Base-by-base conservation (phyloP, 1,140 invertebrate genomes). In the Trichogramma pretiosum region DNA sequence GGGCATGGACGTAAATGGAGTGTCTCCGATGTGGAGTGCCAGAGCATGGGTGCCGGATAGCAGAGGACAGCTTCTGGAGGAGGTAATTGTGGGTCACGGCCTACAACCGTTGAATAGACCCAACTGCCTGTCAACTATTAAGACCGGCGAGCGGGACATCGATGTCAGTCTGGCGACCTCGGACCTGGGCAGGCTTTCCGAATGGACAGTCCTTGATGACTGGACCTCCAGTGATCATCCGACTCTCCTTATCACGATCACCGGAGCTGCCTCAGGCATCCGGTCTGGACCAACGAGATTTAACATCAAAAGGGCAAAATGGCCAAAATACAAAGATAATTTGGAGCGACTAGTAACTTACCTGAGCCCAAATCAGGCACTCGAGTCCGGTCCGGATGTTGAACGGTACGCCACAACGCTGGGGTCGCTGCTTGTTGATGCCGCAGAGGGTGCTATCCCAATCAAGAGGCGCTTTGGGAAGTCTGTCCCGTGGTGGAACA, bases 1-100 rank as follows among this genome's bases (percentile, higher is more conserved):
- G 7, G 40, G 24, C 7, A n/a, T n/a, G n/a, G 40, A 42, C 14
- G 40, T 42, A 5, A 42, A 42, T 42, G 40, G 24, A 3, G 28
- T 17, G 5, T 42, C 40, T 13, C 18, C 14, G n/a, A 5, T 32
- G 3, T 42, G 40, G 40, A 30, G 40, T 14, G 8, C 8, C 33
- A 9, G 33, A 42, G 14, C 26, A 4, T 7, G 17, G 10, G 16
- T 22, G 11, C 18, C 26, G 11, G 24, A 42, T 42, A 19, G 18
- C 7, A 42, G 14, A 7, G 40, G 40, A 4, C 24, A 42, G 21
- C 16, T n/a, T n/a, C n/a, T n/a, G n/a, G n/a, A n/a, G n/a, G n/a
- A n/a, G n/a, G n/a, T n/a, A n/a, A n/a, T n/a, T n/a, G n/a, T n/a
- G n/a, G n/a, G n/a, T n/a, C n/a, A n/a, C n/a, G n/a, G n/a, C n/a